Conservation (phyloP, 2,888 invertebrate species). For the Clusia tigrina region DNA sequence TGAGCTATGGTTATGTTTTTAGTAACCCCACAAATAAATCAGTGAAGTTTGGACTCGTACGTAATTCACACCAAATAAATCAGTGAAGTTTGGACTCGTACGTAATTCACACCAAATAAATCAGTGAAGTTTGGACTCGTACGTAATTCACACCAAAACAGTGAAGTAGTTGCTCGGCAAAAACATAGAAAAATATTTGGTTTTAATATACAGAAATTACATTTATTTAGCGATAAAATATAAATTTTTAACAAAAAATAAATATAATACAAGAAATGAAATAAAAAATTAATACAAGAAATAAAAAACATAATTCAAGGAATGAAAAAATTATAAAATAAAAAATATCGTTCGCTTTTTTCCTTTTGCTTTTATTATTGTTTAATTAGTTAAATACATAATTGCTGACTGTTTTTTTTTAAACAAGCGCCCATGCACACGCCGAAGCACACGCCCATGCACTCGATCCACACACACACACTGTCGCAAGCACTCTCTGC, state of each 20-base stretch:
- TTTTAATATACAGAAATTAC: background rate
- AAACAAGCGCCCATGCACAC: slow-evolving; percentile 8
- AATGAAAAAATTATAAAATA: slow-evolving; percentile 6
- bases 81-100: too few species aligned
- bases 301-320: background rate
- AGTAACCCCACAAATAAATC: too few species aligned
- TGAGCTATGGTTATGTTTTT: too few species aligned
- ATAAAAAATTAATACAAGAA: background rate
- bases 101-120: too few species aligned
- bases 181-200: background rate
- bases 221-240: background rate
- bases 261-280: too few species aligned
- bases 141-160: background rate
- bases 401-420: slow-evolving; percentile 11
- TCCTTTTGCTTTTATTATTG: slow-evolving; percentile 13
- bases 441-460: background rate
- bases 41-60: too few species aligned
- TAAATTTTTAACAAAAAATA: background rate
- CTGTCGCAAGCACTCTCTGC: too few species aligned
- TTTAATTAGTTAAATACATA: slow-evolving; percentile 21
- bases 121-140: too few species aligned
- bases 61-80: too few species aligned
- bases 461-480: too few species aligned
- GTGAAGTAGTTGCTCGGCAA: background rate
- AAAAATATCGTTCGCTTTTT: slow-evolving; percentile 4